phyloP scores from a whole-genome alignment of 2,113 vertebrate genomes.

The Thymallus thymallus region DNA sequence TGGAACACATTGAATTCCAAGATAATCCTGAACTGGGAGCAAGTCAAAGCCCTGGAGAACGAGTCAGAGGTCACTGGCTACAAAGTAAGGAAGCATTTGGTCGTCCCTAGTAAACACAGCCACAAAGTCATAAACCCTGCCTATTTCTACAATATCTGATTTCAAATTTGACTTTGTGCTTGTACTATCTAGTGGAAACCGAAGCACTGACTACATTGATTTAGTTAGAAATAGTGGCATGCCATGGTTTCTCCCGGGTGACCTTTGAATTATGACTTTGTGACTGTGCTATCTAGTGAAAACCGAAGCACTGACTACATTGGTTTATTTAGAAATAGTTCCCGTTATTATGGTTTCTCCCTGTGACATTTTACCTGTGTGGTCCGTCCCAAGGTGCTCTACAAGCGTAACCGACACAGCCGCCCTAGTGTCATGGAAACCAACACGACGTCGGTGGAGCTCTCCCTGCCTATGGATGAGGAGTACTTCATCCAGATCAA shows the following conservation, averaged over 20 bases:
- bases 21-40: slow-evolving; percentile 97
- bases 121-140: too few species aligned
- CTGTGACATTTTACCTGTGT: neutral
- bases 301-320: too few species aligned
- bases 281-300: too few species aligned
- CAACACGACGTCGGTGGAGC: slow-evolving; percentile 92
- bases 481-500: slow-evolving; percentile 95
- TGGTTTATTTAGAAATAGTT: slow-evolving; percentile 20
- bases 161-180: too few species aligned
- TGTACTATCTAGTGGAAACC: too few species aligned
- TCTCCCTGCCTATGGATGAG: slow-evolving; percentile 87
- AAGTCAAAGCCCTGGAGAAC: slow-evolving; percentile 94
- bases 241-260: neutral
- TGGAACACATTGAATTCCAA: slow-evolving; percentile 97
- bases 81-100: slow-evolving; percentile 80
- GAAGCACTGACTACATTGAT: too few species aligned
- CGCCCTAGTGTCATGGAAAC: slow-evolving; percentile 89
- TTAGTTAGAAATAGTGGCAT: slow-evolving; percentile 26
- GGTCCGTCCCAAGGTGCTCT: slow-evolving; percentile 79
- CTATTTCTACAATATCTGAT: too few species aligned
- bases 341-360: neutral
- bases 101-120: too few species aligned
- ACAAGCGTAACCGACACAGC: slow-evolving; percentile 88
- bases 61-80: slow-evolving; percentile 98
- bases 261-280: neutral